Evolutionary conservation across 37 sponge, comb jelly and placozoan species (phyloP).

Genomic region (Eunapius fragilis): DNA sequence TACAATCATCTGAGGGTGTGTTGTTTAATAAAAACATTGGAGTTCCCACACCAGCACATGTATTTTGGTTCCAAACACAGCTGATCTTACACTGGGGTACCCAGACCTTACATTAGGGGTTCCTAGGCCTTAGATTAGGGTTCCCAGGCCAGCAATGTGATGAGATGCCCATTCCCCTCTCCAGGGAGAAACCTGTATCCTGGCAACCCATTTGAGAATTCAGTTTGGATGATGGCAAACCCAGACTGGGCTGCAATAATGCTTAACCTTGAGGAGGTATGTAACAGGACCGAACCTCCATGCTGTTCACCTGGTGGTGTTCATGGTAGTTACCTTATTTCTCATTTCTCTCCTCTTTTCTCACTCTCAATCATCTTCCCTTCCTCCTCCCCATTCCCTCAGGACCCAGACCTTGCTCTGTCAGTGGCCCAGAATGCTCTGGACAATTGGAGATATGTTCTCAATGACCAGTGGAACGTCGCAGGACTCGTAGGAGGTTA

Average conservation of each 20-base stretch:
- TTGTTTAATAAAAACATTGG: no score
- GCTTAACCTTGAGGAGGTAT: conserved; percentile 10
- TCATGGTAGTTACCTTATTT: no score
- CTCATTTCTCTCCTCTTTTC: neutral
- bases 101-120: neutral
- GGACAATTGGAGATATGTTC: neutral
- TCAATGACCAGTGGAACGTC: conserved; percentile 32
- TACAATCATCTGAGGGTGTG: no score
- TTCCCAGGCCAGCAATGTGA: neutral
- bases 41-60: no score
- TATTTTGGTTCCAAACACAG: no score
- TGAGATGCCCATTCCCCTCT: neutral
- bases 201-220: neutral
- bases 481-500: conserved; percentile 16
- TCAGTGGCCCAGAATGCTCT: neutral
- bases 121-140: neutral
- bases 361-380: neutral
- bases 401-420: conserved; percentile 11
- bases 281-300: neutral
- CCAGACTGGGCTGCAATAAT: conserved; percentile 7
- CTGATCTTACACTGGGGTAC: no score
- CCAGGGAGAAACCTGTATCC: neutral
- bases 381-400: neutral
- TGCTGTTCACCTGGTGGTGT: no score
- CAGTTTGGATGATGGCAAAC: conserved; percentile 28